A percentile compares a stretch with the other conserved stretches of the same genome.
phyloP scores from a whole-genome alignment of 2,888 invertebrate genomes.

The Hirtodrosophila histrioides region DNA sequence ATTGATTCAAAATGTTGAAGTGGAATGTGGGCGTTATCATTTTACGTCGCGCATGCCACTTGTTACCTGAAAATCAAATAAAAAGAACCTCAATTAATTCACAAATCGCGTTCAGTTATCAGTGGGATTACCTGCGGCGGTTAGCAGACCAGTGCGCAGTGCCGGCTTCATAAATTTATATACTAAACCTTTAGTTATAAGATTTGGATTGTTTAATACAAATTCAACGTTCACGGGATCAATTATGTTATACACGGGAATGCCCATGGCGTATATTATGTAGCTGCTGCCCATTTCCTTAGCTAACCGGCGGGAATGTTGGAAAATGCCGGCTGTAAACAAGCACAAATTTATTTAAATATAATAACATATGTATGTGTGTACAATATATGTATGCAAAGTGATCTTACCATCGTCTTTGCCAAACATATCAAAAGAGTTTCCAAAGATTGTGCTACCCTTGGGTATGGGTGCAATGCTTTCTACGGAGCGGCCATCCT shows the following conservation, averaged over 20 bases:
- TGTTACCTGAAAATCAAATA: conserved; percentile 48
- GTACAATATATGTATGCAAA: neutral
- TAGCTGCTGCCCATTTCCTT: conserved; percentile 52
- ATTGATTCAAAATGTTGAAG: conserved; percentile 76
- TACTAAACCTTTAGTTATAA: conserved; percentile 70
- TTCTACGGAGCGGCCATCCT: conserved; percentile 63
- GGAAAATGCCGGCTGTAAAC: conserved; percentile 51
- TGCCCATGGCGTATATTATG: conserved; percentile 60
- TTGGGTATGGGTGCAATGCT: conserved; percentile 53
- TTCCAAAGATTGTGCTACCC: conserved; percentile 73
- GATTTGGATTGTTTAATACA: conserved; percentile 63
- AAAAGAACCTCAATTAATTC: too few relatives aligned
- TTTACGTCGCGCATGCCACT: conserved; percentile 72
- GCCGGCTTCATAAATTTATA: conserved; percentile 75
- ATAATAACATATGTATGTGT: neutral
- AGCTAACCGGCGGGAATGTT: conserved; percentile 43
- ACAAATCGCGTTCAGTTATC: neutral
- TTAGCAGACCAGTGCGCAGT: conserved; percentile 69
- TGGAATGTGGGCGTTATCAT: conserved; percentile 74
- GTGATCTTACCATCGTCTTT: conserved; percentile 36
- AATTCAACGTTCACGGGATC: conserved; percentile 68
- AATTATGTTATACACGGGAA: conserved; percentile 60
- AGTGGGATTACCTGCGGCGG: conserved; percentile 50
- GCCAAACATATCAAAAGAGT: conserved; percentile 65
- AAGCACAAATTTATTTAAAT: neutral